phyloP scores from a whole-genome alignment of 2,113 vertebrate genomes.

The Myrmophylax atrothorax region DNA sequence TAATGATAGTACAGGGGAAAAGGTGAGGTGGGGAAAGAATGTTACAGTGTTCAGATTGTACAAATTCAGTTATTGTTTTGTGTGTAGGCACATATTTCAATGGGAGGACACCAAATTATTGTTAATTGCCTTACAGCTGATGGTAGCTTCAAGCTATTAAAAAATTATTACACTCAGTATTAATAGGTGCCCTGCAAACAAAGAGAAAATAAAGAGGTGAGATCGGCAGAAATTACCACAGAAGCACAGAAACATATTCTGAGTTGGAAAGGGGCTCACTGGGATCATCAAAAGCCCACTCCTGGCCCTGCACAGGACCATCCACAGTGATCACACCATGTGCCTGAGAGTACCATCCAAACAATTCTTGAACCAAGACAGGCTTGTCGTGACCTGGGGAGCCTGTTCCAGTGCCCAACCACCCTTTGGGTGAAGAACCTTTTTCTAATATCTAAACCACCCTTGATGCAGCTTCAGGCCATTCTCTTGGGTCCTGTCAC shows the following conservation, averaged over 20 bases:
- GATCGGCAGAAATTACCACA: not conserved
- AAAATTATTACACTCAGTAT: not conserved
- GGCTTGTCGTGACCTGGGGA: not conserved
- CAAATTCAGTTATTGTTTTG: not conserved
- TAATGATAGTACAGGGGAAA: not conserved
- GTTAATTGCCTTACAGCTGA: not conserved
- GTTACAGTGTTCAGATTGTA: rapidly evolving
- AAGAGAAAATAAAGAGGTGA: not conserved
- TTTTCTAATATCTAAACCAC: not conserved
- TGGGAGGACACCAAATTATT: not conserved
- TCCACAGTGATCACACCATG: not conserved
- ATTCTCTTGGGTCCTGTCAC: rapidly evolving
- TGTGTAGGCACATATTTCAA: not conserved
- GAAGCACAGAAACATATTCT: not conserved
- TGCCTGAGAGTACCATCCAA: not conserved
- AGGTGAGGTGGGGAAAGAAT: not conserved
- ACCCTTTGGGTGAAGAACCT: not conserved
- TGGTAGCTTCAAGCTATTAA: not conserved
- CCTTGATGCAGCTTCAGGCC: rapidly evolving
- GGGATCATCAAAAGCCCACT: not conserved
- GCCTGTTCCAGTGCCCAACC: not conserved
- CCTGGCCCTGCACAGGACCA: not conserved
- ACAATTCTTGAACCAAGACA: not conserved
- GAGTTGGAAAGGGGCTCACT: not conserved
- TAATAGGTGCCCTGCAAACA: not conserved